Evolutionary conservation across 1,140 invertebrate species (phyloP), one percentile per base, ranked within the genome.

Genomic region (Achatina immaculata): DNA sequence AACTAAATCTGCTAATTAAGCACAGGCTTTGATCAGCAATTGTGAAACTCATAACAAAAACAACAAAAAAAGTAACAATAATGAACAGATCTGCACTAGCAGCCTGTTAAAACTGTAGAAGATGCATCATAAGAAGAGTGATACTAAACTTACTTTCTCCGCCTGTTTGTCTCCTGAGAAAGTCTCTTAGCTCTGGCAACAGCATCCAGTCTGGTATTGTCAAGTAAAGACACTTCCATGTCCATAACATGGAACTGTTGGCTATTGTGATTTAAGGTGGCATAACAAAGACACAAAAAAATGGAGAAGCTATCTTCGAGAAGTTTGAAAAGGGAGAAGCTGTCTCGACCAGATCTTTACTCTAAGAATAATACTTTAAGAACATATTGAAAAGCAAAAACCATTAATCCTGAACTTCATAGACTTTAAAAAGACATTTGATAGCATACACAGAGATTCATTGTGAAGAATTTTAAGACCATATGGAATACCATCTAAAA

Each of bases 101-200:
- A n/a, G n/a, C n/a, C n/a, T n/a, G n/a, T n/a, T n/a, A n/a, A n/a
- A n/a, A n/a, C n/a, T n/a, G n/a, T n/a, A n/a, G n/a, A n/a, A n/a
- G n/a, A n/a, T n/a, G n/a, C n/a, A n/a, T n/a, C n/a, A n/a, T n/a
- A n/a, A n/a, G n/a, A n/a, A n/a, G n/a, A n/a, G n/a, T n/a, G n/a
- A n/a, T 34, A 45, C n/a, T 31, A 31, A 24, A 73, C 86, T 82
- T 85, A 89, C 88, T 83, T 88, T 72, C 88, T 77, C 74, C 88
- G 82, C 58, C 83, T 86, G 78, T 89, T 88, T 28, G 87, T 89
- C 81, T 89, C 88, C 28, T 83, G 82, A 36, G 85, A 84, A 1
- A 89, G 78, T 58, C 81, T 83, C 31, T 86, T 84, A 0, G 85
- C 79, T 78, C 77, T 83, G 16, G 86, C 82, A n/a, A 87, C 77